These are phyloP conservation scores for Vulpes vulpes DNA, from an alignment of 2,113 vertebrate species.

Conservation along the genomic window DNA sequence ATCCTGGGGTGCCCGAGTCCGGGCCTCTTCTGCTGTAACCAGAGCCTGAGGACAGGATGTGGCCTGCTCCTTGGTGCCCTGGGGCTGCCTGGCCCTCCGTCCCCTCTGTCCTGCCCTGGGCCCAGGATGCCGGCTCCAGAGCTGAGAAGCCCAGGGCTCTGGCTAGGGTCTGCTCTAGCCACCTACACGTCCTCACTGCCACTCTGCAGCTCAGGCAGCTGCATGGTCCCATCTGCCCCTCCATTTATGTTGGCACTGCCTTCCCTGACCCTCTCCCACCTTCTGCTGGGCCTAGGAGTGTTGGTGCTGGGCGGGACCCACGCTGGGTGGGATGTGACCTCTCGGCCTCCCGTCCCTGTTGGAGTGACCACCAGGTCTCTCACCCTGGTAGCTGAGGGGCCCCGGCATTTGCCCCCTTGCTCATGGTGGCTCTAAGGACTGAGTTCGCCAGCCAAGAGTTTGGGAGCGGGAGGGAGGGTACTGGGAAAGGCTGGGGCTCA, in stretches of 20 bases:
- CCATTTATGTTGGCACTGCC: too few relatives aligned
- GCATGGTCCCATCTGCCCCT: not conserved
- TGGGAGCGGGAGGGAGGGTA: fast-evolving
- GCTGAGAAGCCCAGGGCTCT: not conserved
- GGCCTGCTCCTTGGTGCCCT: not conserved
- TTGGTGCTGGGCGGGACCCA: not conserved
- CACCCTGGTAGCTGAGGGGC: too few relatives aligned
- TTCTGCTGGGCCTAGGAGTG: not conserved
- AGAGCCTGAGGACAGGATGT: not conserved
- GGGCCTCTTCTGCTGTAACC: not conserved
- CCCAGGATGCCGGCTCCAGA: not conserved
- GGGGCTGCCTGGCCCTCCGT: not conserved
- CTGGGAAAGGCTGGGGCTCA: not conserved
- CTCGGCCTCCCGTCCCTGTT: not conserved
- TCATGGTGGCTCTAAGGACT: not conserved
- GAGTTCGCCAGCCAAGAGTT: not conserved
- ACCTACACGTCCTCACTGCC: too few relatives aligned
- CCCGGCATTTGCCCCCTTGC: not conserved
- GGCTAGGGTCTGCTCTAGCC: not conserved
- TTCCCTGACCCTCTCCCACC: not conserved
- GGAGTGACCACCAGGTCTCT: not conserved
- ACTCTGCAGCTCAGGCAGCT: not conserved
- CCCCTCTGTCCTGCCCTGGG: not conserved
- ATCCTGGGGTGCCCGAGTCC: not conserved
- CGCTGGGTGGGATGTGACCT: too few relatives aligned